Percentiles rank a stretch among this genome's conserved stretches.
phyloP scores from a whole-genome alignment of 2,113 vertebrate species.

The Hemichromis elongatus region DNA sequence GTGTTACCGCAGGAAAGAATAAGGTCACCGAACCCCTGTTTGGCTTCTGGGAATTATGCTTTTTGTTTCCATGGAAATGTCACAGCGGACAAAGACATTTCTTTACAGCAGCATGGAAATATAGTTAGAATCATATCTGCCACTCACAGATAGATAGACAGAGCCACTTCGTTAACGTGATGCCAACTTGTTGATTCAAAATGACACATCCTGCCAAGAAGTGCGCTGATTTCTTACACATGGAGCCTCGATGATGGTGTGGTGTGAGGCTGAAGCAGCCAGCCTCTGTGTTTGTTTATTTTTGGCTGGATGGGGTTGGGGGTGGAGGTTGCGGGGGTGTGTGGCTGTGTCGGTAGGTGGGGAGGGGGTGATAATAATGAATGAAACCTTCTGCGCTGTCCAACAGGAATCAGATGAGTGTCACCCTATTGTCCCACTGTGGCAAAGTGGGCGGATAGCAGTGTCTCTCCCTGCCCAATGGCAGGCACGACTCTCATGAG shows the following conservation, averaged over 20 bases:
- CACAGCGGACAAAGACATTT: neutral
- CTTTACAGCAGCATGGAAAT: neutral
- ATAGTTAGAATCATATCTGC: neutral
- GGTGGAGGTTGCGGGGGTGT: neutral
- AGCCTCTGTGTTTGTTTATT: slow-evolving; percentile 54
- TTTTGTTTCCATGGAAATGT: neutral
- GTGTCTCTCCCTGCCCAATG: slow-evolving; percentile 82
- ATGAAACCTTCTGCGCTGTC: slow-evolving; percentile 60
- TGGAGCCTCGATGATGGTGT: slow-evolving; percentile 29
- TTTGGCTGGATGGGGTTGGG: slow-evolving; percentile 23
- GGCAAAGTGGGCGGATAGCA: slow-evolving; percentile 84
- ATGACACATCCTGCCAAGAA: neutral
- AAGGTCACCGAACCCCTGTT: neutral
- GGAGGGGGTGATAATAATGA: slow-evolving; percentile 40
- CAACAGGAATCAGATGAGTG: slow-evolving; percentile 68
- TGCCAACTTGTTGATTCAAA: slow-evolving; percentile 33
- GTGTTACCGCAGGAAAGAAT: neutral
- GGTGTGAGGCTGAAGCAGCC: slow-evolving; percentile 20
- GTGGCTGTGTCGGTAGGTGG: neutral
- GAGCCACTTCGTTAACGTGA: neutral
- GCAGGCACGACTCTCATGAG: slow-evolving; percentile 82
- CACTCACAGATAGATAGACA: neutral
- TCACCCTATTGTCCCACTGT: slow-evolving; percentile 78
- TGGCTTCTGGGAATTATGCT: neutral
- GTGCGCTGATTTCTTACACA: neutral